phyloP scores from a whole-genome alignment of 2,888 invertebrate genomes.

The Acanthosepion lycidas region DNA sequence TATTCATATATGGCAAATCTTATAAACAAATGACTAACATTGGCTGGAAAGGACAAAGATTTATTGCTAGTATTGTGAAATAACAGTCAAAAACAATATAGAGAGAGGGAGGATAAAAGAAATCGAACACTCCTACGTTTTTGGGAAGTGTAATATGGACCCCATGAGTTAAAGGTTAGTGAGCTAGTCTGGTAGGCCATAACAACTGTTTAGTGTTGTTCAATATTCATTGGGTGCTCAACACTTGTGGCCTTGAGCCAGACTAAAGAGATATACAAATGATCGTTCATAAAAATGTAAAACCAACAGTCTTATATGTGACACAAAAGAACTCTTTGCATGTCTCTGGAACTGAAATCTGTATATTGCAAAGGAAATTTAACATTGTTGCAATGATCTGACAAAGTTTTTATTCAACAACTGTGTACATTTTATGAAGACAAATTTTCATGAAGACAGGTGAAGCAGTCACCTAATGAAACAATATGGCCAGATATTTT shows the following conservation, averaged over 20 bases:
- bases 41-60: background rate
- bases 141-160: background rate
- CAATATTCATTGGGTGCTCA: background rate
- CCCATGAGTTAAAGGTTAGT: background rate
- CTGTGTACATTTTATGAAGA: background rate
- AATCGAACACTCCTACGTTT: background rate
- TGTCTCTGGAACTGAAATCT: background rate
- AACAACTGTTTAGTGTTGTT: background rate
- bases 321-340: background rate
- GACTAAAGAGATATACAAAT: no score
- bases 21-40: background rate
- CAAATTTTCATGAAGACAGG: background rate
- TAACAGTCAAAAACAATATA: no score
- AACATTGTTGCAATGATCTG: background rate
- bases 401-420: background rate
- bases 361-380: background rate
- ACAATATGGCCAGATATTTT: background rate
- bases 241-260: background rate
- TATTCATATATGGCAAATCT: background rate
- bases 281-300: no score
- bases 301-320: no score
- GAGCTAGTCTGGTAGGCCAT: background rate
- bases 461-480: background rate
- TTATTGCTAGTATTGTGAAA: background rate
- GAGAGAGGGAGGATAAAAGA: background rate